Base-by-base conservation (phyloP, 1,140 invertebrate genomes). In the Anthonomus grandis region DNA sequence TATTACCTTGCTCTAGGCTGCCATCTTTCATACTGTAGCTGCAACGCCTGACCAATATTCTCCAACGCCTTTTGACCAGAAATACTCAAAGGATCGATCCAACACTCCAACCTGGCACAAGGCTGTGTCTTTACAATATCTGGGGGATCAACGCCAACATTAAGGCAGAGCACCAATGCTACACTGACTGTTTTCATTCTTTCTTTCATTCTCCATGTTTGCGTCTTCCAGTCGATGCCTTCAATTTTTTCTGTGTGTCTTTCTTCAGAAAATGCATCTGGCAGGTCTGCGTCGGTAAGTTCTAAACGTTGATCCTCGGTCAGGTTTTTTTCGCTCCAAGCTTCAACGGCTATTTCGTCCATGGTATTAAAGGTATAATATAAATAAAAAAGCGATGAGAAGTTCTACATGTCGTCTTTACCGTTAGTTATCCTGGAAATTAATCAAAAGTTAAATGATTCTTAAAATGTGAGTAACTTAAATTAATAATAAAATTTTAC, bases 101-200 rank as follows among this genome's bases (percentile, higher is more conserved):
- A 99, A 68, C 95, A 97, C 73, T 99, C 94, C 15, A 97, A 75
- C 12, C 92, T 79, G 0, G 97, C 94, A 76, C 95, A 97, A 0
- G 96, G 96, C 64, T 95, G 89, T 9, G 94, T 97, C 76, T 98
- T 98, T 2, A 97, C 86, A 55, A 98, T 85, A 76, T 99, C 97
- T 6, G 97, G 97, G 24, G 97, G 97, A 77, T 99, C 97, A 4
- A 99, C 96, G 19, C 96, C 97, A 46, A 99, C 91, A 79, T 99
- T 99, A 6, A 99, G 81, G 76, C 97, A 99, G 4, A 99, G 73
- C 6, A 99, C 96, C 42, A 99, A 76, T 2, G 95, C 97, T 34
- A 99, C 97, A 76, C 95, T 98, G n/a, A 98, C 95, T 5, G 97
- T 99, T 78, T 97, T 97, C 90, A 97, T 96, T 86, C 91, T 81